Evolutionary conservation across 2,888 invertebrate species (phyloP), one percentile per base, ranked within the genome.

Genomic region (Stenolophus ochropezus): DNA sequence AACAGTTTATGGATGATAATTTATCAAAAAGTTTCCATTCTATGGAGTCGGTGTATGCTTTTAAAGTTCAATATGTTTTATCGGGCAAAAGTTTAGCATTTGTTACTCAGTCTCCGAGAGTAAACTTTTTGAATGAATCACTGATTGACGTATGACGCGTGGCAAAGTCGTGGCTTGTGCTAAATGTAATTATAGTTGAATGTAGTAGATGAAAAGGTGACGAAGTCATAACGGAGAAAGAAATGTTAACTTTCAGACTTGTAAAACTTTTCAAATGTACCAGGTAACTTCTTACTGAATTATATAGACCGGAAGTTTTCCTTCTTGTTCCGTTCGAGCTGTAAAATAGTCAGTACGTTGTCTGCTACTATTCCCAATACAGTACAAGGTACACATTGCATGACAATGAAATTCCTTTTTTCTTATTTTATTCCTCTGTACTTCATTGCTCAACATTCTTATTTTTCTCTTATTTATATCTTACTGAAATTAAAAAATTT

Each of bases 241-340:
- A 80, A 80, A 71, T 58, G 56, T 20, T 25, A 80, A 80, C 80
- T 80, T 73, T 16, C 71, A 21, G 73, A 80, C 56, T 80, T 77
- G 25, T 6, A 23, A 56, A 81, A 81, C 75, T 81, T 81, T 81
- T 65, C 81, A 75, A 74, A 75, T 81, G 81, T 49, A 61, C 74
- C 81, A 75, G 81, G 75, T 81, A 75, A 81, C 81, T 81, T 81
- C 51, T 75, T 75, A 61, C 81, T 81, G 75, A 74, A 81, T 75
- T 81, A 74, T 75, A 81, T 81, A 75, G 49, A 58, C 58, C 75
- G 80, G 80, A 80, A 80, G 80, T 80, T 80, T 73, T 73, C 42
- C 58, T 56, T 56, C 56, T 56, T 56, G 56, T 56, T 56, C 56
- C 56, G 14, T 65, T 65, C 27, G 65, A n/a, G 49, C 78, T 78